Percentiles rank a stretch among this genome's conserved stretches.
Conservation (phyloP, 2,797 vertebrate genomes). For the Emydoidea blandingii region DNA sequence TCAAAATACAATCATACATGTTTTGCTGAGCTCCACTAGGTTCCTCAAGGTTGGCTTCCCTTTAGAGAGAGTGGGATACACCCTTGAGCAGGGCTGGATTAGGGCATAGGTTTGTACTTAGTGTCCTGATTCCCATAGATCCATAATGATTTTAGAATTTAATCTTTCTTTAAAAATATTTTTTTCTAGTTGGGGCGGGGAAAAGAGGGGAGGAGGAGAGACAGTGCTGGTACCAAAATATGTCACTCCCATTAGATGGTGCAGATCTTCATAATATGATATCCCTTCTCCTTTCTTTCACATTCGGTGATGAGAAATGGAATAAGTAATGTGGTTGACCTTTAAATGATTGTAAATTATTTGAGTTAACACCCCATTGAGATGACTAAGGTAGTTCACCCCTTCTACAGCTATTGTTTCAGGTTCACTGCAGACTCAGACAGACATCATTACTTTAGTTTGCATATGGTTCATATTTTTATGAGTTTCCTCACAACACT, state of each 20-base stretch:
- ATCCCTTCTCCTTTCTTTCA: conserved; percentile 64
- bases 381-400: background rate
- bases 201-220: conserved; percentile 27
- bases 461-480: background rate
- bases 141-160: conserved; percentile 56
- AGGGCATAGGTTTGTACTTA: conserved; percentile 70
- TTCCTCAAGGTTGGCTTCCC: conserved; percentile 18
- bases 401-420: background rate
- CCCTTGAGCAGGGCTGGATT: conserved; percentile 50
- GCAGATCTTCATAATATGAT: conserved; percentile 56
- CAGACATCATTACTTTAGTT: background rate
- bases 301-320: conserved; percentile 45
- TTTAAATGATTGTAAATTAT: conserved; percentile 25
- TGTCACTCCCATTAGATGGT: conserved; percentile 57
- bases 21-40: background rate
- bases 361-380: background rate
- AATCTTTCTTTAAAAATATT: conserved; percentile 66
- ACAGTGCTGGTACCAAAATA: conserved; percentile 43
- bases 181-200: conserved; percentile 43
- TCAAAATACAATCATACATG: background rate
- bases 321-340: background rate
- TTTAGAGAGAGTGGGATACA: conserved; percentile 41
- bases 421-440: background rate
- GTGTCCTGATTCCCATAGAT: conserved; percentile 16
- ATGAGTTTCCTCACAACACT: background rate